A percentile compares a stretch with the other conserved stretches of the same genome.
Evolutionary conservation across 2,888 invertebrate species (phyloP).

Genomic region (Sinotaia quadrata): DNA sequence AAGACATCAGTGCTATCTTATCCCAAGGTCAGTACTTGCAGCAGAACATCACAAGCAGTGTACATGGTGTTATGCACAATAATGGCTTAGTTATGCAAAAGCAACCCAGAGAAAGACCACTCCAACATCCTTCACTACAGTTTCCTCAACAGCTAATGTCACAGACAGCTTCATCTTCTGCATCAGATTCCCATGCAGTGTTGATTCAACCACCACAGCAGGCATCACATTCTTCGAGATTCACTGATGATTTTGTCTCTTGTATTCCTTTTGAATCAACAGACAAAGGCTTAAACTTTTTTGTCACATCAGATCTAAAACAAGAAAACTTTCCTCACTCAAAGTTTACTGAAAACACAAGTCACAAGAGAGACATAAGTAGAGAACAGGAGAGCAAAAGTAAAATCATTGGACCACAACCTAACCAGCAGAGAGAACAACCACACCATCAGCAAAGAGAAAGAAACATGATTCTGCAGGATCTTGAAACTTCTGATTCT

Average conservation of each 20-base stretch:
- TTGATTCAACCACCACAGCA: conserved; percentile 53
- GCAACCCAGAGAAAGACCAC: neutral
- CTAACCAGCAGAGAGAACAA: neutral
- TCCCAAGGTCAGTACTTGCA: neutral
- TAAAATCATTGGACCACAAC: neutral
- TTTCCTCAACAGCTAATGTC: neutral
- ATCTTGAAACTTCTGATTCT: neutral
- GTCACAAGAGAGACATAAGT: neutral
- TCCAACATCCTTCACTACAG: neutral
- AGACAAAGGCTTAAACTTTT: conserved; percentile 10
- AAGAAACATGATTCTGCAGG: neutral
- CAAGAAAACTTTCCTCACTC: neutral
- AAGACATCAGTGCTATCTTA: conserved; percentile 20
- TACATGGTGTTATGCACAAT: conserved; percentile 21
- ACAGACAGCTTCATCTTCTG: neutral
- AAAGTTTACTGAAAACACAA: neutral
- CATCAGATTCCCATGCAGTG: conserved; percentile 35
- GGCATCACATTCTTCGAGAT: conserved; percentile 32
- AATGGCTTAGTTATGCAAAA: conserved; percentile 8
- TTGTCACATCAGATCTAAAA: conserved; percentile 3
- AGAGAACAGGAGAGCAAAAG: neutral
- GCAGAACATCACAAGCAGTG: neutral
- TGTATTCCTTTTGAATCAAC: neutral
- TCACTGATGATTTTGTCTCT: neutral
- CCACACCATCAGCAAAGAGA: neutral